Evolutionary conservation across 2,113 vertebrate genomes (phyloP).

Genomic region (Lichenostomus cassidix): DNA sequence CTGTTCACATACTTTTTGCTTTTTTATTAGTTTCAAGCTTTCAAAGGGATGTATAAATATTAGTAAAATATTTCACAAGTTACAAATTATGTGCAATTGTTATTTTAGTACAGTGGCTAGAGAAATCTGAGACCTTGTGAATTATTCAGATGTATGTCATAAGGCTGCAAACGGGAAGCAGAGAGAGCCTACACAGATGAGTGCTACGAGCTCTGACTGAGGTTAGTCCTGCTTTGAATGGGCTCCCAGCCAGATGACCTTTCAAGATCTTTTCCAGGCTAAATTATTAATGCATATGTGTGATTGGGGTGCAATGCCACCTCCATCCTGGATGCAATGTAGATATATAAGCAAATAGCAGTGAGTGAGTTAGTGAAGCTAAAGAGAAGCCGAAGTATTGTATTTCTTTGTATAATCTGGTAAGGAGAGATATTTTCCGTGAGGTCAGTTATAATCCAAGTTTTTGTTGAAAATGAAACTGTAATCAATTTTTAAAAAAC

Average conservation of each 20-base stretch:
- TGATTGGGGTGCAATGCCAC: background rate
- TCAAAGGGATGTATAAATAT: background rate
- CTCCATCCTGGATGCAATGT: background rate
- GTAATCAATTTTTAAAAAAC: background rate
- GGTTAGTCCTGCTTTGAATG: background rate
- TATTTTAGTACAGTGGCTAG: background rate
- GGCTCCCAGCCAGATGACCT: slow-evolving; percentile 23
- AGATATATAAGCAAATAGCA: background rate
- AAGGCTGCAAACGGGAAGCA: background rate
- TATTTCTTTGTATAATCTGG: background rate
- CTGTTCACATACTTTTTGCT: background rate
- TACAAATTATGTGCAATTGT: background rate
- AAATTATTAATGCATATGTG: background rate
- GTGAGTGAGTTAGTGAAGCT: background rate
- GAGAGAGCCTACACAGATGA: background rate
- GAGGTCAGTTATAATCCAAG: background rate
- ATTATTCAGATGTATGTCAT: slow-evolving; percentile 44
- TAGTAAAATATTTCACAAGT: background rate
- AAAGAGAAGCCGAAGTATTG: background rate
- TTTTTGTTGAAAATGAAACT: background rate
- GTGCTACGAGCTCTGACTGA: background rate
- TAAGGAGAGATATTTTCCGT: background rate
- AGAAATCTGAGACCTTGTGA: slow-evolving; percentile 35
- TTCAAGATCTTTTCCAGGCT: slow-evolving; percentile 18
- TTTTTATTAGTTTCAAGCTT: background rate